Conservation (phyloP, 2,888 invertebrate genomes). For the Pseudoips prasinana region DNA sequence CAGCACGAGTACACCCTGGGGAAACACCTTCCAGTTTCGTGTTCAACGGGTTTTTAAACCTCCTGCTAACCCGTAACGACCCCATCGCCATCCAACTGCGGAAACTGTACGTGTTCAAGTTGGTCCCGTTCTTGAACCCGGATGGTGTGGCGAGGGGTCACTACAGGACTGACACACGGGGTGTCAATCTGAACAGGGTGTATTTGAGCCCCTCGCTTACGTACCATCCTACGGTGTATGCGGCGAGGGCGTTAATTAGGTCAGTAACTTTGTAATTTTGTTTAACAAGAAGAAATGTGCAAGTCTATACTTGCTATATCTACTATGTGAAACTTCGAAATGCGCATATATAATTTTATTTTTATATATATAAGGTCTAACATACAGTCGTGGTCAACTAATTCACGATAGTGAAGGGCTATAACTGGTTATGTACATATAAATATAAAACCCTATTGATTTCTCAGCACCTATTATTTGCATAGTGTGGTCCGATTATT, state of each 20-base stretch:
- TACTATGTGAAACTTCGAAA: too few relatives aligned
- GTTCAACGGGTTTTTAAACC: slow-evolving; percentile 92
- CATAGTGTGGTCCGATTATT: too few relatives aligned
- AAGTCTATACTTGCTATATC: background rate
- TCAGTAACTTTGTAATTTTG: slow-evolving; percentile 38
- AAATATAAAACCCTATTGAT: too few relatives aligned
- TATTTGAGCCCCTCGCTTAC: slow-evolving; percentile 89
- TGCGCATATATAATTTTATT: too few relatives aligned
- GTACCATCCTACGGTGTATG: slow-evolving; percentile 92
- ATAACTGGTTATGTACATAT: too few relatives aligned
- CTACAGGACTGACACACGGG: slow-evolving; percentile 92
- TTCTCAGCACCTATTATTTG: too few relatives aligned
- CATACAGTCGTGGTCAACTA: too few relatives aligned
- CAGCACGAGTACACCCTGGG: slow-evolving; percentile 95
- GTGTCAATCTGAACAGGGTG: slow-evolving; percentile 93
- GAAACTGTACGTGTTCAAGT: slow-evolving; percentile 91
- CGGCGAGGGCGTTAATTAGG: slow-evolving; percentile 89
- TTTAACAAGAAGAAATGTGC: too few relatives aligned
- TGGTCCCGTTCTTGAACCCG: slow-evolving; percentile 95
- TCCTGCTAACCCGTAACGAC: slow-evolving; percentile 88
- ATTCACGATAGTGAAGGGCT: too few relatives aligned
- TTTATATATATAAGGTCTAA: too few relatives aligned
- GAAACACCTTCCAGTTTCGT: slow-evolving; percentile 96
- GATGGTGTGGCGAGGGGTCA: slow-evolving; percentile 94
- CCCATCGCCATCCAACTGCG: slow-evolving; percentile 87